A percentile compares a stretch with the other conserved stretches of the same genome.
These are phyloP conservation scores for Euplexia lucipara DNA, from an alignment of 2,888 invertebrate species.

Conservation along the genomic window DNA sequence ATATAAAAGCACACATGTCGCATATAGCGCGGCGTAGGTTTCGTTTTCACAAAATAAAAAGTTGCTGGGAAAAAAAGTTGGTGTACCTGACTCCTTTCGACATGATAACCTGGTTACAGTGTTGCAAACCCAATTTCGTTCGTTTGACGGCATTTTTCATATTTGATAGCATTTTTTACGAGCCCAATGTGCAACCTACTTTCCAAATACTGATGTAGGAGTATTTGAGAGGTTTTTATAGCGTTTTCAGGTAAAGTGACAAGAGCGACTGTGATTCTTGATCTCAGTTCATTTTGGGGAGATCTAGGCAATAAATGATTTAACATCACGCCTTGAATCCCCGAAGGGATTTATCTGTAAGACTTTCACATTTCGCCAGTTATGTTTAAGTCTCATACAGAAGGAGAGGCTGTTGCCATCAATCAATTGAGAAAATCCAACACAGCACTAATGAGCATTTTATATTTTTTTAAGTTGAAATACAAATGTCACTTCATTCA, in stretches of 20 bases:
- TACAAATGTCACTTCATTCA: too few species aligned
- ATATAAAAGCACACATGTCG: conserved; percentile 1
- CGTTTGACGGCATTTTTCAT: conserved; percentile 61
- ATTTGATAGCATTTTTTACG: conserved; percentile 60
- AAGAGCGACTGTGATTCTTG: not conserved
- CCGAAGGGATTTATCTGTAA: too few species aligned
- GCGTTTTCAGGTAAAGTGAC: conserved; percentile 15
- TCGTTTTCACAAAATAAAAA: conserved; percentile 33
- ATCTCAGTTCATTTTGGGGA: conserved; percentile 1
- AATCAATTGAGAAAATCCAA: too few species aligned
- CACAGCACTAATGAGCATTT: too few species aligned
- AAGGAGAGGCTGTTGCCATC: too few species aligned
- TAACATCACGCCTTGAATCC: too few species aligned
- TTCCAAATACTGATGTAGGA: conserved; percentile 31
- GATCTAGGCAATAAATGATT: too few species aligned
- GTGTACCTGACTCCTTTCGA: conserved; percentile 20
- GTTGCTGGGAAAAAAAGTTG: conserved; percentile 30
- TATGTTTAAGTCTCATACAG: too few species aligned
- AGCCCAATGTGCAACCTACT: conserved; percentile 36
- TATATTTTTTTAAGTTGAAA: too few species aligned
- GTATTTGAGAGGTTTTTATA: not conserved
- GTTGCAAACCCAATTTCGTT: conserved; percentile 52
- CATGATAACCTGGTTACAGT: conserved; percentile 51
- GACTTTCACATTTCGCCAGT: too few species aligned
- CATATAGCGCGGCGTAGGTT: not conserved